A percentile compares a stretch with the other conserved stretches of the same genome.
These are phyloP conservation scores for Gymnorhina tibicen DNA, from an alignment of 2,113 vertebrate genomes.

Conservation along the genomic window DNA sequence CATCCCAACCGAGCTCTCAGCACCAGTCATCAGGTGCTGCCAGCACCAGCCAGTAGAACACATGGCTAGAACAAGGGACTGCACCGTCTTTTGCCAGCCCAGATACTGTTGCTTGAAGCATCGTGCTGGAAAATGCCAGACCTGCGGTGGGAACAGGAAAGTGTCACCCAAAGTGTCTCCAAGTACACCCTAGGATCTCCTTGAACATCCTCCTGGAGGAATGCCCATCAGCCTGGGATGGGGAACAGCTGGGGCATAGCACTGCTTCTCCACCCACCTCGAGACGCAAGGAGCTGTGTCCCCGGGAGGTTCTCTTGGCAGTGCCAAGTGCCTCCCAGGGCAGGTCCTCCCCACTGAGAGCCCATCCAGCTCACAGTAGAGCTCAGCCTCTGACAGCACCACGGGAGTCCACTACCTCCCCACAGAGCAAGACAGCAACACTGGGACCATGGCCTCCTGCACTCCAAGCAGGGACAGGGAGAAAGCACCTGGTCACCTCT, in stretches of 20 bases:
- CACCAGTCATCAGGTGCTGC: not conserved
- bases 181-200: not conserved
- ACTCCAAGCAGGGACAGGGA: not conserved
- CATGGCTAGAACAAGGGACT: not conserved
- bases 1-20: not conserved
- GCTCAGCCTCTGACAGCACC: not conserved
- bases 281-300: not conserved
- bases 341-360: not conserved
- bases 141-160: fast-evolving
- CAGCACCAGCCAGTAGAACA: not conserved
- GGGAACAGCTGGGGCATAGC: not conserved
- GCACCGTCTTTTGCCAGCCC: not conserved
- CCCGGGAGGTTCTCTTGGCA: not conserved
- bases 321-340: not conserved
- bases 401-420: fast-evolving
- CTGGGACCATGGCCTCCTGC: not conserved
- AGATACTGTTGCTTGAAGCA: not conserved
- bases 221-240: not conserved
- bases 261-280: not conserved
- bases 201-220: not conserved
- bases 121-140: fast-evolving
- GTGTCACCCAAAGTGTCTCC: not conserved
- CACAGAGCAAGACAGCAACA: not conserved
- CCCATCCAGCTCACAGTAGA: not conserved
- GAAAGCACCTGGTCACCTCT: not conserved